These are phyloP conservation scores for Colletes gigas DNA, from an alignment of 1,140 invertebrate species.

Conservation along the genomic window DNA sequence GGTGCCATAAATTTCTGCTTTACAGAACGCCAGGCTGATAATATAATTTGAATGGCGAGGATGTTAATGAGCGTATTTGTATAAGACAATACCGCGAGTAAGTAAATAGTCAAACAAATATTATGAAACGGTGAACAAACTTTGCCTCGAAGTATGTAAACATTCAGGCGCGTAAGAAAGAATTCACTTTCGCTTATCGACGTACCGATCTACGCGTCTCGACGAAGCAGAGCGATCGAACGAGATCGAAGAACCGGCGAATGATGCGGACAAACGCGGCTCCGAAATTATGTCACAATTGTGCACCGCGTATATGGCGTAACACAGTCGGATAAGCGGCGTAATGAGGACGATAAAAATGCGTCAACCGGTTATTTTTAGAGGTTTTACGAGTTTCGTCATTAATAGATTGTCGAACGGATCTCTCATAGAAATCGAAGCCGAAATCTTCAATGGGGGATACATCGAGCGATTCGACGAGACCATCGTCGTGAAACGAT, in stretches of 20 bases:
- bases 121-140: no score
- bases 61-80: no score
- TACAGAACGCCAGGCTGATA: no score
- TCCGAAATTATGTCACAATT: constrained; percentile 46
- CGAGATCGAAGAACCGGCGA: constrained; percentile 1
- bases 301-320: constrained; percentile 22
- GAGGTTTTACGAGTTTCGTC: constrained; percentile 14
- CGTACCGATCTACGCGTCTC: background rate
- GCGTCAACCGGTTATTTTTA: constrained; percentile 21
- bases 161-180: background rate
- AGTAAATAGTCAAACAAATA: no score
- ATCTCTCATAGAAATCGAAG: background rate
- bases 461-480: no score
- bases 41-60: no score
- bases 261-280: constrained; percentile 14
- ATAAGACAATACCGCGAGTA: no score
- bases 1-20: no score
- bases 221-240: background rate
- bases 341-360: constrained; percentile 43
- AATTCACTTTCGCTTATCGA: background rate
- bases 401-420: background rate
- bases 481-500: no score
- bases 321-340: constrained; percentile 32
- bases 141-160: no score
- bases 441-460: background rate